Evolutionary conservation across 2,797 vertebrate species (phyloP).

Genomic region (Hephaestus fuliginosus): DNA sequence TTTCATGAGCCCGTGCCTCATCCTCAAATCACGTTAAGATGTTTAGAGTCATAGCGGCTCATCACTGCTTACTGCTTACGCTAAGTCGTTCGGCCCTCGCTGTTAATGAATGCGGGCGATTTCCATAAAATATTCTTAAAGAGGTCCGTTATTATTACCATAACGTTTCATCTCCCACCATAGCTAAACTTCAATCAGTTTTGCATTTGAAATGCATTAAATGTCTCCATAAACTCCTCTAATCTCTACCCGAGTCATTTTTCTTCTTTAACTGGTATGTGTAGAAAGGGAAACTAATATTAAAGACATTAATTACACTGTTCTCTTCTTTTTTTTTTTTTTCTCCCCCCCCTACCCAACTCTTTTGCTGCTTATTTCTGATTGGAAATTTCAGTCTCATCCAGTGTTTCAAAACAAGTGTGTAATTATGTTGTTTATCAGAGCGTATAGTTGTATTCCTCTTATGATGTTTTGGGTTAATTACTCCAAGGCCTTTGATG

Average conservation of each 20-base stretch:
- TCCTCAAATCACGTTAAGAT: conserved; percentile 87
- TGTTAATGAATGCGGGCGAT: conserved; percentile 86
- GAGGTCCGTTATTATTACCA: conserved; percentile 85
- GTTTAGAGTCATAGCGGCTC: conserved; percentile 85
- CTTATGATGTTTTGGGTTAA: conserved; percentile 79
- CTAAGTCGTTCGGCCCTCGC: conserved; percentile 72
- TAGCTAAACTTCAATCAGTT: conserved; percentile 84
- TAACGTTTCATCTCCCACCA: conserved; percentile 82
- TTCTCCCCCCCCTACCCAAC: neutral
- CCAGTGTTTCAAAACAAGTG: conserved; percentile 76
- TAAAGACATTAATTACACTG: conserved; percentile 77
- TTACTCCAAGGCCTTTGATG: conserved; percentile 76
- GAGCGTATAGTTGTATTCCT: conserved; percentile 77
- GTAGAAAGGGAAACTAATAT: conserved; percentile 76
- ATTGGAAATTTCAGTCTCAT: conserved; percentile 76
- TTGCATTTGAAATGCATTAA: conserved; percentile 85
- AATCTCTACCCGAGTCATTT: conserved; percentile 78
- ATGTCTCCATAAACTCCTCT: conserved; percentile 81
- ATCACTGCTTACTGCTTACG: conserved; percentile 81
- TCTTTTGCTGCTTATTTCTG: conserved; percentile 57
- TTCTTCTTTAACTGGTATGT: conserved; percentile 73
- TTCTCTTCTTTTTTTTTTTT: conserved; percentile 37
- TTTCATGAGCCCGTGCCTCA: conserved; percentile 85
- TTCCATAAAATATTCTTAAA: conserved; percentile 92
- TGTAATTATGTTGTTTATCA: conserved; percentile 83